These are phyloP conservation scores for Zoroaster sp. DNA, from an alignment of 53 echinoderm and acorn worm species.

Conservation along the genomic window DNA sequence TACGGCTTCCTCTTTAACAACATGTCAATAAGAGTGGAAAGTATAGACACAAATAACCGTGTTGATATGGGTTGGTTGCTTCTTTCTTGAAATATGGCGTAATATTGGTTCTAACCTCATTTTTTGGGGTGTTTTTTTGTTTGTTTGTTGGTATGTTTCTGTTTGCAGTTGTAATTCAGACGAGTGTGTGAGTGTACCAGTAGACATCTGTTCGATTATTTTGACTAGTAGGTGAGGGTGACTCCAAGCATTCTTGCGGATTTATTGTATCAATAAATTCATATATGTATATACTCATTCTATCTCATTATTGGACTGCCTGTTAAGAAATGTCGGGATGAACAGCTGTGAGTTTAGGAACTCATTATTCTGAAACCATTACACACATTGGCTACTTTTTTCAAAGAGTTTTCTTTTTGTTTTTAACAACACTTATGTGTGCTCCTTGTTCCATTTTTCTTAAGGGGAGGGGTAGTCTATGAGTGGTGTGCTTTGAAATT, in stretches of 20 bases:
- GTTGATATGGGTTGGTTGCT: constrained; percentile 1
- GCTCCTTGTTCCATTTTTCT: neutral
- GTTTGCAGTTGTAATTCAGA: neutral
- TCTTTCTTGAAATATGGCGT: neutral
- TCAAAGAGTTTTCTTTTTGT: too few relatives aligned
- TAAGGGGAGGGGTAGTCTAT: neutral
- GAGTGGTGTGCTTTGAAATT: too few relatives aligned
- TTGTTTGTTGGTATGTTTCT: neutral
- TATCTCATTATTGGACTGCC: neutral
- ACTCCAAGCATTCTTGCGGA: constrained; percentile 13
- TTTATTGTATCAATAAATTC: constrained; percentile 5
- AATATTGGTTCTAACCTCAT: neutral
- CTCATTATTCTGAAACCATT: constrained; percentile 8
- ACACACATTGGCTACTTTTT: too few relatives aligned
- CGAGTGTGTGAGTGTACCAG: neutral
- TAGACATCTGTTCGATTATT: neutral
- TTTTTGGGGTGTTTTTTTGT: neutral
- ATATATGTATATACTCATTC: constrained; percentile 1
- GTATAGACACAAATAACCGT: neutral
- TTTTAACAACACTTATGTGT: neutral
- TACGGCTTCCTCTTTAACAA: neutral
- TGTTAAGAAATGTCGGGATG: neutral
- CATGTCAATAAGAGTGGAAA: neutral
- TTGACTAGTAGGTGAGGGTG: neutral
- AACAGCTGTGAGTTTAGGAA: neutral